These are phyloP conservation scores for Sycophila sp. DNA, from an alignment of 1,140 invertebrate species.

Conservation along the genomic window DNA sequence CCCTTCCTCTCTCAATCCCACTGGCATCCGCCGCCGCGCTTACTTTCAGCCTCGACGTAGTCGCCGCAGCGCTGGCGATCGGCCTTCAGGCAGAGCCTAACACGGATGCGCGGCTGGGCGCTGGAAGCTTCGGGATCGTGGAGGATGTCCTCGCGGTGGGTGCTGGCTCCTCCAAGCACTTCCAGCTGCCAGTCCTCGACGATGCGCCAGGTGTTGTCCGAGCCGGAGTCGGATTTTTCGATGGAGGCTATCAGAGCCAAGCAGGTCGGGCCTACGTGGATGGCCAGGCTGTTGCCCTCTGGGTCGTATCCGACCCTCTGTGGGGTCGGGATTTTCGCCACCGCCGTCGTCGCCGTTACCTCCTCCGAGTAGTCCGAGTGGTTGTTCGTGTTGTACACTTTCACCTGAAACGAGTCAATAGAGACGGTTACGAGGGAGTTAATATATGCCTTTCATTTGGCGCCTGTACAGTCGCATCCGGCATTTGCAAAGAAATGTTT, in stretches of 20 bases:
- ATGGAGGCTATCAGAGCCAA: slow-evolving; percentile 77
- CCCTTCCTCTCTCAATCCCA: too few relatives aligned
- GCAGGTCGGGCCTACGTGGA: slow-evolving; percentile 81
- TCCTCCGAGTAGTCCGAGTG: slow-evolving; percentile 87
- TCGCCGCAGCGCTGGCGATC: slow-evolving; percentile 85
- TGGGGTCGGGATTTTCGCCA: slow-evolving; percentile 84
- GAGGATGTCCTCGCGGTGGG: slow-evolving; percentile 74
- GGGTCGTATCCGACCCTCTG: slow-evolving; percentile 85
- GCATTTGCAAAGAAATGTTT: too few relatives aligned
- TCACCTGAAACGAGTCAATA: too few relatives aligned
- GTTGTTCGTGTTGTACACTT: slow-evolving; percentile 86
- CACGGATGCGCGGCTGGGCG: slow-evolving; percentile 74
- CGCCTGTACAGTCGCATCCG: too few relatives aligned
- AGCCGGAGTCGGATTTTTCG: slow-evolving; percentile 71
- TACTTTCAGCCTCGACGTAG: slow-evolving; percentile 82
- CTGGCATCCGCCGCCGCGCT: too few relatives aligned
- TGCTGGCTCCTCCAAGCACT: slow-evolving; percentile 73
- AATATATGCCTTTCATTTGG: too few relatives aligned
- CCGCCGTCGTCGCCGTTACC: slow-evolving; percentile 79
- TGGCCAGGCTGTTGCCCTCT: slow-evolving; percentile 75
- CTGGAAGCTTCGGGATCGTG: slow-evolving; percentile 66
- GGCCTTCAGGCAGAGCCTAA: slow-evolving; percentile 80
- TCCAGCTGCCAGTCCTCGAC: slow-evolving; percentile 76
- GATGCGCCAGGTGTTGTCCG: slow-evolving; percentile 73
- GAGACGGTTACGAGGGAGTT: too few relatives aligned